Conservation (phyloP, 2,888 invertebrate genomes). For the Drosophila melanosoma region DNA sequence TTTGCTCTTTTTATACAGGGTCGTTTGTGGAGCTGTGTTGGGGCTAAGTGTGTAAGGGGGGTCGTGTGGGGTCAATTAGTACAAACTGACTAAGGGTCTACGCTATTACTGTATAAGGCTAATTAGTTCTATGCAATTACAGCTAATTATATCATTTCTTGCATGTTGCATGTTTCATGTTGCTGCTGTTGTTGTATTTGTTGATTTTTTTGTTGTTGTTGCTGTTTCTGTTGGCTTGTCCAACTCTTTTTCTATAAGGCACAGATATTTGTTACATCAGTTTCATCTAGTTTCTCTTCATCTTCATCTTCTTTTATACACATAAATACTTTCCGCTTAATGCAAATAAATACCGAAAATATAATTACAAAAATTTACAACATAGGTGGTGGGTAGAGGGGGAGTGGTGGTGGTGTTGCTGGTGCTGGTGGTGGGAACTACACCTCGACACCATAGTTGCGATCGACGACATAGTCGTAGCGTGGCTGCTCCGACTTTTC, state of each 20-base stretch:
- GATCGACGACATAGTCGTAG: constrained; percentile 93
- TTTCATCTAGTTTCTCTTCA: constrained; percentile 56
- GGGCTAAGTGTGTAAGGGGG: constrained; percentile 9
- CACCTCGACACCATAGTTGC: constrained; percentile 94
- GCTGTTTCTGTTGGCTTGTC: constrained; percentile 40
- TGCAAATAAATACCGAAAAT: constrained; percentile 76
- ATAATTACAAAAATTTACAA: constrained; percentile 80
- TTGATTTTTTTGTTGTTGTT: constrained; percentile 23
- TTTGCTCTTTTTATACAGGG: constrained; percentile 49
- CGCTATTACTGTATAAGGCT: constrained; percentile 40
- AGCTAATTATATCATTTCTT: constrained; percentile 62
- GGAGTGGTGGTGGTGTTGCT: constrained; percentile 11
- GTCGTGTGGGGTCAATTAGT: constrained; percentile 62
- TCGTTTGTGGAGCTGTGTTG: constrained; percentile 24
- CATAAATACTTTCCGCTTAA: constrained; percentile 76
- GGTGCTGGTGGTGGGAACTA: constrained; percentile 78
- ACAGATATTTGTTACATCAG: constrained; percentile 79
- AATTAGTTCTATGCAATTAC: constrained; percentile 46
- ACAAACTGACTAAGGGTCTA: constrained; percentile 70
- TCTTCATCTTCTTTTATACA: constrained; percentile 52
- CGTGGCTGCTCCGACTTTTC: constrained; percentile 83
- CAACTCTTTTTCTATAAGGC: constrained; percentile 66
- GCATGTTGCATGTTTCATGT: constrained; percentile 41
- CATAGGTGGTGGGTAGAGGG: constrained; percentile 43
- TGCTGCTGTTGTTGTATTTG: constrained; percentile 36